Base-by-base conservation (phyloP, 2,888 invertebrate species). In the Cantharis nigra region DNA sequence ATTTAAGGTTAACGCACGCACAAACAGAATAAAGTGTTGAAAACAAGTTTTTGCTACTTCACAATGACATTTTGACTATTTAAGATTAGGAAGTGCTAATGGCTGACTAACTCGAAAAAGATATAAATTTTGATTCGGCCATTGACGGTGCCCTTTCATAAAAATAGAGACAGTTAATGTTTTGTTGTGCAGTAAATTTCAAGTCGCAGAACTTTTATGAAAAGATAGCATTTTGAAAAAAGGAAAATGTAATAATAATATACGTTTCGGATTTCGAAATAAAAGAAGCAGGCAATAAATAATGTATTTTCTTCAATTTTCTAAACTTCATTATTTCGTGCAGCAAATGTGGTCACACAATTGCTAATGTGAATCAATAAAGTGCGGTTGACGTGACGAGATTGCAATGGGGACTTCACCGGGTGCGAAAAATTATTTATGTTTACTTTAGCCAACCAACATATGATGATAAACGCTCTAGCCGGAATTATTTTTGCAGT, bases 1-100 rank as follows among this genome's bases (percentile, higher is more conserved):
- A 67, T 23, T 20, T 28, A 70, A 63, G 69, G 74, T 74, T 65
- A 75, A 75, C 49, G 69, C 23, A 75, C 75, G 65, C 65, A 74
- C 70, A 26, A 30, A 64, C 64, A 64, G 28, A 18, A 71, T 14
- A 14, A 18, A 65, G 73, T 26, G 49, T 49, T 11, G 65, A 62
- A 69, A 74, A 49, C 69, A 69, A 74, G 10, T 74, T 74, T 74
- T 74, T 74, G 23, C 49, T 28, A 28, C 69, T 33, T 13, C 16
- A 20, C 23, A n/a, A n/a, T n/a, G 49, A n/a, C 49, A n/a, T 49
- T 49, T 49, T 49, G 49, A 49, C 49, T 49, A 49, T 49, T 49
- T 49, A 49, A 49, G 49, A 49, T 49, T 49, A 49, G 49, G 69
- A 63, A 63, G 69, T 20, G 62, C 28, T 67, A 62, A 69, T 26